These are phyloP conservation scores for Chloroceryle inda DNA, from an alignment of 2,797 vertebrate genomes.

Conservation along the genomic window DNA sequence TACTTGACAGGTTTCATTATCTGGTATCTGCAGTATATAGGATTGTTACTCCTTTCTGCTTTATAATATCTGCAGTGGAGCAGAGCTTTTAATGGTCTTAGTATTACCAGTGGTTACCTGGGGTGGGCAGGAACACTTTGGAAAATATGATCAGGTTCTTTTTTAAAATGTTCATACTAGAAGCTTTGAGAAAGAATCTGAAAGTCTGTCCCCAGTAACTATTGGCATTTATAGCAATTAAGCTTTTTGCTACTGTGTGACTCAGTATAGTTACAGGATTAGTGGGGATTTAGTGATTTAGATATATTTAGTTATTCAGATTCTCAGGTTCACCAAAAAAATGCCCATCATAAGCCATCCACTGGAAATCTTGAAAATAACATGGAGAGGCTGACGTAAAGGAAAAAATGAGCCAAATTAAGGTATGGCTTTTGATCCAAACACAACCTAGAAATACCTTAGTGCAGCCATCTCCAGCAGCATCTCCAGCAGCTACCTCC, in stretches of 20 bases:
- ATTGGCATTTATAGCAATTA: not conserved
- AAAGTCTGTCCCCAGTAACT: not conserved
- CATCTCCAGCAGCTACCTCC: not conserved
- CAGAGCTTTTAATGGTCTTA: not conserved
- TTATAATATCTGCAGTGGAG: not conserved
- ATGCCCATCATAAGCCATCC: not conserved
- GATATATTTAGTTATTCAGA: conserved; percentile 6
- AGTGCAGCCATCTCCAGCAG: not conserved
- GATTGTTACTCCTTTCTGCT: not conserved
- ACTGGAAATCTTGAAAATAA: not conserved
- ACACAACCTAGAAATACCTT: not conserved
- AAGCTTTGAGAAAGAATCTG: not conserved
- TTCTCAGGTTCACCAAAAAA: not conserved
- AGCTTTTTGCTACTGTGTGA: not conserved
- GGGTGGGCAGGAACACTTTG: not conserved
- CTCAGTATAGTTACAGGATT: not conserved
- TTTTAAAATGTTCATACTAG: not conserved
- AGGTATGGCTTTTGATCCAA: not conserved
- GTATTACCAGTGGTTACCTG: not conserved
- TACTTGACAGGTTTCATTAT: not conserved
- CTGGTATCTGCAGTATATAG: not conserved
- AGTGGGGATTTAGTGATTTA: conserved; percentile 11
- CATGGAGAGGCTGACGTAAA: not conserved
- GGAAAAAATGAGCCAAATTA: not conserved
- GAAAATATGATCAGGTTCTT: not conserved